Conservation (phyloP, 2,797 vertebrate species). For the Fringilla coelebs region DNA sequence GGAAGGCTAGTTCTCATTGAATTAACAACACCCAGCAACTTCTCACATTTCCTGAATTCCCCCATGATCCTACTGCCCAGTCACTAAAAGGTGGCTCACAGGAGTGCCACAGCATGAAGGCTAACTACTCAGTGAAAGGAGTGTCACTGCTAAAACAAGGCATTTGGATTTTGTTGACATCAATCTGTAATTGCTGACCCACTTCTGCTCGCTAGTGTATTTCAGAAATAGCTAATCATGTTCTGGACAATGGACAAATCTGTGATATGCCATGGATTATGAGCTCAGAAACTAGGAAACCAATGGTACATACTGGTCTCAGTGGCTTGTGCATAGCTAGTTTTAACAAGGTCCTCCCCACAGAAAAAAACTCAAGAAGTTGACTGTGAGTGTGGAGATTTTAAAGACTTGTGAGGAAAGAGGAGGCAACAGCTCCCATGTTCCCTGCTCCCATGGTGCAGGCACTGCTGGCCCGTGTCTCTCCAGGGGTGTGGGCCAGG, state of each 20-base stretch:
- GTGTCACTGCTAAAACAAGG: neutral
- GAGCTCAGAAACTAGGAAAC: neutral
- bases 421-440: neutral
- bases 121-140: neutral
- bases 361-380: neutral
- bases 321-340: neutral
- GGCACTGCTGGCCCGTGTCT: neutral
- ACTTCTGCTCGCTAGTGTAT: neutral
- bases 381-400: accelerated
- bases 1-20: neutral
- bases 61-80: too few relatives aligned
- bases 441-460: neutral
- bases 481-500: neutral
- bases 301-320: neutral
- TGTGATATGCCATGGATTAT: neutral
- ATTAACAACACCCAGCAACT: neutral
- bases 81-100: neutral
- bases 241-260: neutral
- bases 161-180: neutral
- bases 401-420: neutral
- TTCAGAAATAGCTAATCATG: neutral
- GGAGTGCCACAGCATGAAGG: neutral
- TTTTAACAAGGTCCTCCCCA: neutral
- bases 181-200: neutral
- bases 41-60: neutral